Base-by-base conservation (phyloP, 2,797 vertebrate species). In the Loriculus beryllinus region DNA sequence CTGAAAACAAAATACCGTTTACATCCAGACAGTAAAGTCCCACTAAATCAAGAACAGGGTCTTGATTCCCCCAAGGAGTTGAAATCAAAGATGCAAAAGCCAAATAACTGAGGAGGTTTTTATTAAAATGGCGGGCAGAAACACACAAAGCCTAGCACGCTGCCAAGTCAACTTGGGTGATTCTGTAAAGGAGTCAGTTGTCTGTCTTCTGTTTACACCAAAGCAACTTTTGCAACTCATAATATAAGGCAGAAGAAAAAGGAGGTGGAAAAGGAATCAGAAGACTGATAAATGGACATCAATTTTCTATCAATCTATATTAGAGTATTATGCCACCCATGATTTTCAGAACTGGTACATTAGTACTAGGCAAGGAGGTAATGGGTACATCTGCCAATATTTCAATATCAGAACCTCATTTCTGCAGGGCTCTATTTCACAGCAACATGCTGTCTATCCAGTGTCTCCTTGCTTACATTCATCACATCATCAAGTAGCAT, bases 71-170 rank as follows among this genome's bases (percentile, higher is more conserved):
- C 67, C 56, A 93, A 95, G 71, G 40, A 93, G 65, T 10, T 39
- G 8, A 94, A 96, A 95, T 67, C 63, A 95, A 83, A 95, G 59
- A 93, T 67, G 22, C 28, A 88, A 88, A 90, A 82, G 42, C 2
- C 51, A 96, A 93, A 71, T 42, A 91, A 88, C 37, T 45, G 54
- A 91, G 60, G 56, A 94, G 35, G 42, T 19, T 88, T 88, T 82
- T 47, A 84, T 72, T 96, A 88, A 94, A 92, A 88, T 54, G 51
- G 45, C 2, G 1, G 54, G 72, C 51, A 86, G 62, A 69, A 78
- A 85, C 85, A 62, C 79, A 80, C 39, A 49, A 82, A 84, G 26
- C 63, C 75, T 71, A 93, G 48, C 7, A 75, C 5, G 29, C 45
- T 92, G 81, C 77, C 90, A 93, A 94, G 75, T 74, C 43, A 80